Evolutionary conservation across 2,888 invertebrate species (phyloP).

Genomic region (Ceratothoa steindachneri): DNA sequence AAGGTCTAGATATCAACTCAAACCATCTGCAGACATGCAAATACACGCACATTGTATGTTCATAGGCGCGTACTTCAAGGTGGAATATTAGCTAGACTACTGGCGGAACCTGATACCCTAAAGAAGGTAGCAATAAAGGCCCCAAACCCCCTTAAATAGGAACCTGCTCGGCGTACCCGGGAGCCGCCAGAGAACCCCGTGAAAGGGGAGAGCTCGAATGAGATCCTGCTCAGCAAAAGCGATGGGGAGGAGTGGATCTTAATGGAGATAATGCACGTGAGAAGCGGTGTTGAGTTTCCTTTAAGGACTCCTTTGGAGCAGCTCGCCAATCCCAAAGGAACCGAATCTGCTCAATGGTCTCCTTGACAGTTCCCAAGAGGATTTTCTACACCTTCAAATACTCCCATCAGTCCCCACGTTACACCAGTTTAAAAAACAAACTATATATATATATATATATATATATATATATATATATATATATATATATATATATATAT

Average conservation of each 20-base stretch:
- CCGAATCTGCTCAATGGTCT: background rate
- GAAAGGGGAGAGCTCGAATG: background rate
- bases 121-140: background rate
- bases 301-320: background rate
- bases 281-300: background rate
- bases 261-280: background rate
- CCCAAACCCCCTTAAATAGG: background rate
- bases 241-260: background rate
- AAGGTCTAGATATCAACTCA: too few relatives aligned
- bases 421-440: background rate
- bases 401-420: background rate
- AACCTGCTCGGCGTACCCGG: background rate
- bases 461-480: slow-evolving; percentile 12
- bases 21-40: too few relatives aligned
- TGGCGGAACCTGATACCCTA: background rate
- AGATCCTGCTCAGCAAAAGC: background rate
- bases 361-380: background rate
- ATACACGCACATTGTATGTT: too few relatives aligned
- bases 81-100: background rate
- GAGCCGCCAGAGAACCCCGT: background rate
- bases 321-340: background rate
- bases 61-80: too few relatives aligned
- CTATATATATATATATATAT: slow-evolving; percentile 12
- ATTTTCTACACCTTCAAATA: background rate
- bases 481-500: slow-evolving; percentile 12